Conservation (phyloP, 2,797 vertebrate genomes). For the Australoheros facetus region DNA sequence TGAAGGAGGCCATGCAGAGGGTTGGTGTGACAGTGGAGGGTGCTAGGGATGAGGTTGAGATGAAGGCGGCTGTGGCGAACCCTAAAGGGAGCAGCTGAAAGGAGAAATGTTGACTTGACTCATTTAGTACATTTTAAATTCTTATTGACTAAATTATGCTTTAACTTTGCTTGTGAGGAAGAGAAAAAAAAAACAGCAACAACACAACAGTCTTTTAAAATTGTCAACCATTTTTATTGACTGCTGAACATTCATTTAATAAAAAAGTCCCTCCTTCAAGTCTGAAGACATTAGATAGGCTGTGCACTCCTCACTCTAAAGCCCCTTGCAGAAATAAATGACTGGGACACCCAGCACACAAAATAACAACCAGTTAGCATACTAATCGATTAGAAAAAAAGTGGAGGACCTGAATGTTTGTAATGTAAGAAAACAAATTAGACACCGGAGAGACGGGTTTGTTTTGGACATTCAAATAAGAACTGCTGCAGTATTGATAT, state of each 20-base stretch:
- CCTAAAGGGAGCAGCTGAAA: neutral
- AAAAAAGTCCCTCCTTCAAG: slow-evolving; percentile 54
- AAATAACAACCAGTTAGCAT: slow-evolving; percentile 21
- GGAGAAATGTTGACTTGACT: neutral
- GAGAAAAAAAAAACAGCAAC: neutral
- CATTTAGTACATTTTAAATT: neutral
- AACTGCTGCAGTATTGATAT: neutral
- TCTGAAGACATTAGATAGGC: slow-evolving; percentile 41
- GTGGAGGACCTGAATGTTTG: neutral
- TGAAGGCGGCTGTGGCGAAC: neutral
- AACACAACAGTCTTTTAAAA: slow-evolving; percentile 12
- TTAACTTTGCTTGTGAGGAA: neutral
- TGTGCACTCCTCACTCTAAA: slow-evolving; percentile 19
- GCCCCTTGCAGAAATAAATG: slow-evolving; percentile 8
- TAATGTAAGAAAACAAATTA: neutral
- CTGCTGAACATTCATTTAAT: slow-evolving; percentile 59
- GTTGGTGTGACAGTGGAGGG: too few relatives aligned
- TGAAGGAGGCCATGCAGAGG: too few relatives aligned
- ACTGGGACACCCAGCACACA: slow-evolving; percentile 29
- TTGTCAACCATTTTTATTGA: slow-evolving; percentile 72
- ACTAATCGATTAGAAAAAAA: slow-evolving; percentile 11
- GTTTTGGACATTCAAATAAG: slow-evolving; percentile 1
- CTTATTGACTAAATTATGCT: neutral
- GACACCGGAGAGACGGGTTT: neutral
- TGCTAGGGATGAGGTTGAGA: too few relatives aligned